Evolutionary conservation across 2,797 vertebrate genomes (phyloP), one percentile per base, ranked within the genome.

Genomic region (Hydrophis major): DNA sequence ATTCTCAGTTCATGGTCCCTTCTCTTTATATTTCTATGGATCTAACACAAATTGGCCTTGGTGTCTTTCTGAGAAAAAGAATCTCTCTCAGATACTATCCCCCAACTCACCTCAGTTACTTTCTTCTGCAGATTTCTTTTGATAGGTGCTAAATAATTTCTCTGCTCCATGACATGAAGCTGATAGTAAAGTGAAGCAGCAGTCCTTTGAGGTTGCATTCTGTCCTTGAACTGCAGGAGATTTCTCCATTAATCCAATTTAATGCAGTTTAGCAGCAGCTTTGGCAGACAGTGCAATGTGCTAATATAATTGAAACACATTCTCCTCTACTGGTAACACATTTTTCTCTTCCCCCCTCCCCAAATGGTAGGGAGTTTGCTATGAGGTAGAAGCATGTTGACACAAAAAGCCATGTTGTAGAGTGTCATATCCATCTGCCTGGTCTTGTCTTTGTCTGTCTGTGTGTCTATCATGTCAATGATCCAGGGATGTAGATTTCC

Each of bases 151-250:
- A 93, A 96, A 96, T 96, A 61, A 94, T 93, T 94, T 87, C 94
- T 90, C 37, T 89, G 92, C 94, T 93, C 87, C 47, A 11, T 50
- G 93, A 87, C 95, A 96, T 92, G 94, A 96, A 90, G 89, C 66
- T 86, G 92, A 96, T 96, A 47, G 93, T 95, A 95, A 96, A 92
- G 94, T 94, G 95, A 28, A 25, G 93, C 95, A 87, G 94, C 91
- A 90, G 92, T 92, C 86, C 92, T 93, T 59, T 86, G 93, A 95
- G 95, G 92, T 95, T 94, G 94, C 87, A 93, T 74, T 95, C 93
- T 95, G 94, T 89, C 96, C 94, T 96, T 96, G 96, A 89, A 88
- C 89, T 89, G 93, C 90, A 92, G 91, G 90, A 86, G 89, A 89
- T 89, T 95, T 93, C 94, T 96, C 94, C 3, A 91, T 96, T 95